phyloP scores from a whole-genome alignment of 2,888 invertebrate species.

The Watsonalla cultraria region DNA sequence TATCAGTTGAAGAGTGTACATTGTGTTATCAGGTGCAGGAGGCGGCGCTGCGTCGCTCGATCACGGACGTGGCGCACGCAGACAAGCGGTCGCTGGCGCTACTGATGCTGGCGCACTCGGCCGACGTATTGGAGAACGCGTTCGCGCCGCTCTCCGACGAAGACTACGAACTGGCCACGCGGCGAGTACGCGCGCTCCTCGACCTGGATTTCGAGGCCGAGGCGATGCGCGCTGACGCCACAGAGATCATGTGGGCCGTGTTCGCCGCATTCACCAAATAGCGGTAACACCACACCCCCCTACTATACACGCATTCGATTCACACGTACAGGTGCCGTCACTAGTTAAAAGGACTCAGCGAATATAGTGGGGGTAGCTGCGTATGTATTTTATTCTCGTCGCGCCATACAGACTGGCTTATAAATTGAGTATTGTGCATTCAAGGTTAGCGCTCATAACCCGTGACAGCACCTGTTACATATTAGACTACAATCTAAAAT shows the following conservation, averaged over 20 bases:
- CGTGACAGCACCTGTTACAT: conserved; percentile 4
- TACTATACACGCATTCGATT: conserved; percentile 10
- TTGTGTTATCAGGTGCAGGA: conserved; percentile 90
- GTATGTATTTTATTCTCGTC: too few relatives aligned
- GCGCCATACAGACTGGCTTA: too few relatives aligned
- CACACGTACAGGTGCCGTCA: conserved; percentile 9
- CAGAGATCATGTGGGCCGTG: conserved; percentile 99
- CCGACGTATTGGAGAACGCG: conserved; percentile 99
- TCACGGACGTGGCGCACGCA: conserved; percentile 98
- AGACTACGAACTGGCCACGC: conserved; percentile 98
- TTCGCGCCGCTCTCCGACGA: conserved; percentile 98
- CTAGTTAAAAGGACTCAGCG: too few relatives aligned
- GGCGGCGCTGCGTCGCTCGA: conserved; percentile 96
- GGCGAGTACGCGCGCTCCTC: conserved; percentile 95
- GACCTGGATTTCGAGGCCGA: conserved; percentile 98
- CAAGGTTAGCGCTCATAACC: too few relatives aligned
- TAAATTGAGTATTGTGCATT: too few relatives aligned
- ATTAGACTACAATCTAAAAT: conserved; percentile 8
- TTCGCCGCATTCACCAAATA: conserved; percentile 99
- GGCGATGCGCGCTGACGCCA: conserved; percentile 92
- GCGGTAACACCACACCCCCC: conserved; percentile 46
- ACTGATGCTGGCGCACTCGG: conserved; percentile 97
- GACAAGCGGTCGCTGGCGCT: conserved; percentile 96
- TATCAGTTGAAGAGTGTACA: too few relatives aligned
- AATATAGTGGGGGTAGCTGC: too few relatives aligned